phyloP scores from a whole-genome alignment of 2,888 invertebrate species.

The Leptogaster cylindrica region DNA sequence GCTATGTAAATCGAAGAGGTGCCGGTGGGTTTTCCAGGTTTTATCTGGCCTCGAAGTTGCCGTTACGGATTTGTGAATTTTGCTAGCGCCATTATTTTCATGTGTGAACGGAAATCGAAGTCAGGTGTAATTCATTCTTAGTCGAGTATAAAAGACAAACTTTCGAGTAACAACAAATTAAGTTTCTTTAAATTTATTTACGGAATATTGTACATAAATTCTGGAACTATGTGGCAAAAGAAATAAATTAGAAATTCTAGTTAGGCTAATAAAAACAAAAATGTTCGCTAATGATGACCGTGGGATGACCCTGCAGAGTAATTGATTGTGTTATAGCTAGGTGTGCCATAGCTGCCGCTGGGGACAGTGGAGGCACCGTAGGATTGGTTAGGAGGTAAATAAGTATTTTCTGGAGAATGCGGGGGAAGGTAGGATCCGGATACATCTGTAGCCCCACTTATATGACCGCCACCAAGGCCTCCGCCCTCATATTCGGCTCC shows the following conservation, averaged over 20 bases:
- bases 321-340: constrained; percentile 15
- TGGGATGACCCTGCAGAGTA: constrained; percentile 24
- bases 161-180: neutral
- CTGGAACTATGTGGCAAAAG: neutral
- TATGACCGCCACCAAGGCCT: neutral
- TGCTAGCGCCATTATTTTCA: constrained; percentile 14
- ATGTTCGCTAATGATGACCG: constrained; percentile 37
- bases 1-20: neutral
- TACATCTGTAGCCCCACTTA: neutral
- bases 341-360: constrained; percentile 8
- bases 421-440: constrained; percentile 9
- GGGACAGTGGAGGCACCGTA: constrained; percentile 18
- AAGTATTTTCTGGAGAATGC: neutral
- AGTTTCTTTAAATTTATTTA: constrained; percentile 18
- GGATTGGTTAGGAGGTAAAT: constrained; percentile 22
- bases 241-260: constrained; percentile 20
- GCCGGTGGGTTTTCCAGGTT: neutral
- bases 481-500: neutral
- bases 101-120: neutral
- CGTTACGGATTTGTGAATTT: too few relatives aligned
- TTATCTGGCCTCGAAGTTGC: constrained; percentile 12
- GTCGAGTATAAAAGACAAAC: neutral
- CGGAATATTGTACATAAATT: neutral
- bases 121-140: neutral
- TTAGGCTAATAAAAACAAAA: neutral